A percentile compares a stretch with the other conserved stretches of the same genome.
Evolutionary conservation across 2,113 vertebrate species (phyloP).

Genomic region (Bubo blakistoni): DNA sequence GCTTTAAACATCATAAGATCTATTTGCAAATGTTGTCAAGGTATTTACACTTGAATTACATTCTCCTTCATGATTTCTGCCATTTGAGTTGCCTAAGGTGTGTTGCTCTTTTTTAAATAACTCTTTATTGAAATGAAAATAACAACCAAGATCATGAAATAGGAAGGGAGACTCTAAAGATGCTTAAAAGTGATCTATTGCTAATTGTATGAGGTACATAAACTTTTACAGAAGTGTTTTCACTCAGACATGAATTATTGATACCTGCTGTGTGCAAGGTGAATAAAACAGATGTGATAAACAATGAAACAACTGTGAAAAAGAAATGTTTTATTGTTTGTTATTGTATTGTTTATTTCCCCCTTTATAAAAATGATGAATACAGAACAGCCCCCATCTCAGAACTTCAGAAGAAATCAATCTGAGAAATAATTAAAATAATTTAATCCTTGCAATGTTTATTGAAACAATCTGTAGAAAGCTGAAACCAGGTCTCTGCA

Average conservation of each 20-base stretch:
- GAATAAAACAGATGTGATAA: constrained; percentile 42
- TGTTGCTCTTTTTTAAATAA: not conserved
- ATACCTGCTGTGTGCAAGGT: not conserved
- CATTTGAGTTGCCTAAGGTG: not conserved
- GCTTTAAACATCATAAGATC: not conserved
- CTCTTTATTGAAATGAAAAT: constrained; percentile 39
- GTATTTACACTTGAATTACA: not conserved
- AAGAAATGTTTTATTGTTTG: not conserved
- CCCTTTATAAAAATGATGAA: constrained; percentile 25
- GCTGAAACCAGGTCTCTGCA: not conserved
- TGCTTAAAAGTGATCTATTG: constrained; percentile 59
- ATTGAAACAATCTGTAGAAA: not conserved
- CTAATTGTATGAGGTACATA: not conserved
- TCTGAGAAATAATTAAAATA: constrained; percentile 24
- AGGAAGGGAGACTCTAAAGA: not conserved
- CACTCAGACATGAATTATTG: constrained; percentile 60
- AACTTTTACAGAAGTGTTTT: constrained; percentile 57
- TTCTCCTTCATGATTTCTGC: not conserved
- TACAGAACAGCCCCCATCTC: not conserved
- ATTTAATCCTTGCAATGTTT: constrained; percentile 3
- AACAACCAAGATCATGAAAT: constrained; percentile 3
- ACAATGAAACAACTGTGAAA: constrained; percentile 13
- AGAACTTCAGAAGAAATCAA: not conserved
- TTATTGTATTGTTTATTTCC: constrained; percentile 38
- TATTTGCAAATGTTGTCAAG: not conserved